Percentiles rank a stretch among this genome's conserved stretches.
These are phyloP conservation scores for Dasypolia templi DNA, from an alignment of 2,888 invertebrate species.

Conservation along the genomic window DNA sequence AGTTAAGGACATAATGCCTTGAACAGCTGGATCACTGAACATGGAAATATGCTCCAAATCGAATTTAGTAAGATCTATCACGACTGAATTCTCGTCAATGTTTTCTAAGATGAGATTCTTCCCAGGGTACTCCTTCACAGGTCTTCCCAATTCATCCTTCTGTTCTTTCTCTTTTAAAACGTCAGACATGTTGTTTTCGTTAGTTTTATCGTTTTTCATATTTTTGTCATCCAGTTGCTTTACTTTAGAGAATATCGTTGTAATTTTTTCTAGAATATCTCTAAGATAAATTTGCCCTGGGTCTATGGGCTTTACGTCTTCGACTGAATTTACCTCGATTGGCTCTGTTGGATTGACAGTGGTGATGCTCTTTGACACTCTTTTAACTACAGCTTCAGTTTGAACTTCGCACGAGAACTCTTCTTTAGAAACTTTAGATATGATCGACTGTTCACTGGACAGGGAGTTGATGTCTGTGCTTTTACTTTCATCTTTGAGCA, in stretches of 20 bases:
- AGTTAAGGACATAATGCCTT: slow-evolving; percentile 75
- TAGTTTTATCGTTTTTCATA: slow-evolving; percentile 44
- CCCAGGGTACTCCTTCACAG: slow-evolving; percentile 61
- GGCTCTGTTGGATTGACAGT: slow-evolving; percentile 62
- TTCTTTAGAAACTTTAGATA: slow-evolving; percentile 45
- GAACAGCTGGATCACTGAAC: slow-evolving; percentile 69
- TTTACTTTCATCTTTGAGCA: slow-evolving; percentile 71
- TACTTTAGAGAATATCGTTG: slow-evolving; percentile 76
- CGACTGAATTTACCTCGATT: slow-evolving; percentile 37
- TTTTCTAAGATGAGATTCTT: slow-evolving; percentile 70
- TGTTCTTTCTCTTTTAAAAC: slow-evolving; percentile 49
- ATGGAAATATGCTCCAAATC: slow-evolving; percentile 79
- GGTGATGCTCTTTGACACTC: slow-evolving; percentile 76
- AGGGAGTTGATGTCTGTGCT: slow-evolving; percentile 68
- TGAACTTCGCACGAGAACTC: slow-evolving; percentile 74
- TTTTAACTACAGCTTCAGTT: slow-evolving; percentile 77
- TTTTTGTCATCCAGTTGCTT: slow-evolving; percentile 60
- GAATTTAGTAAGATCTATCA: slow-evolving; percentile 80
- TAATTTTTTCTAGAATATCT: slow-evolving; percentile 80
- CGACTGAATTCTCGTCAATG: slow-evolving; percentile 73
- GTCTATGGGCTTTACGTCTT: slow-evolving; percentile 65
- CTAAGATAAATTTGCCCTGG: slow-evolving; percentile 78
- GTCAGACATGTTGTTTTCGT: slow-evolving; percentile 48
- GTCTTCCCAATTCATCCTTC: slow-evolving; percentile 69
- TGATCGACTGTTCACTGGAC: slow-evolving; percentile 70